Conservation (phyloP, 2,888 invertebrate species). For the Hypselothyrea guttata region DNA sequence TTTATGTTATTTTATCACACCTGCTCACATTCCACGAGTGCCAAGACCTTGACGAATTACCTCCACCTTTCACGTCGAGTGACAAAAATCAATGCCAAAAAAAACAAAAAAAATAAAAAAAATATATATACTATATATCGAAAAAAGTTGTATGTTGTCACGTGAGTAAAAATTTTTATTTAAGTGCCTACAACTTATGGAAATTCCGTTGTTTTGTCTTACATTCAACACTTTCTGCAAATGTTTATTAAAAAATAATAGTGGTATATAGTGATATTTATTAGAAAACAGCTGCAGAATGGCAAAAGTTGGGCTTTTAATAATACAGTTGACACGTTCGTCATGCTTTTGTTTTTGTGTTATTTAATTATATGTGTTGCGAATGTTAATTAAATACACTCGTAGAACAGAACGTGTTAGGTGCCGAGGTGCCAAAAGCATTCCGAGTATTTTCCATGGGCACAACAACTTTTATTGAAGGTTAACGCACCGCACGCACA, state of each 20-base stretch:
- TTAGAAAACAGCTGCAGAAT: neutral
- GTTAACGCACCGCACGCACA: slow-evolving; percentile 39
- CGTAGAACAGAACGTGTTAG: slow-evolving; percentile 30
- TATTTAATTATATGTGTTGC: slow-evolving; percentile 22
- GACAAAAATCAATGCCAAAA: slow-evolving; percentile 36
- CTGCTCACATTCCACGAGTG: slow-evolving; percentile 22
- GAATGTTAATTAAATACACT: slow-evolving; percentile 55
- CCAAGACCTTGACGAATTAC: slow-evolving; percentile 12
- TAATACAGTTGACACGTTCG: slow-evolving; percentile 13
- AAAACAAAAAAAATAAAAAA: too few relatives aligned
- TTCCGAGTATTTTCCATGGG: slow-evolving; percentile 26
- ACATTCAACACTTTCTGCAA: too few relatives aligned
- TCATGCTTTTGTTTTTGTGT: slow-evolving; percentile 9
- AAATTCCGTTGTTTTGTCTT: too few relatives aligned
- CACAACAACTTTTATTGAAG: slow-evolving; percentile 30
- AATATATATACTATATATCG: neutral
- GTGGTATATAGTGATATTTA: too few relatives aligned
- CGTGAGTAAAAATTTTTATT: slow-evolving; percentile 14
- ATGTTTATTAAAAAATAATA: too few relatives aligned
- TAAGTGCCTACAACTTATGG: too few relatives aligned
- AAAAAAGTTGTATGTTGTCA: slow-evolving; percentile 8
- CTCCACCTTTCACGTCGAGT: neutral
- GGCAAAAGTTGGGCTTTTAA: neutral
- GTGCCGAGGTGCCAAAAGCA: slow-evolving; percentile 16
- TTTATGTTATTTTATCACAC: slow-evolving; percentile 12